Base-by-base conservation (phyloP, 2,797 vertebrate genomes). In the Coranthus polyacanthus region DNA sequence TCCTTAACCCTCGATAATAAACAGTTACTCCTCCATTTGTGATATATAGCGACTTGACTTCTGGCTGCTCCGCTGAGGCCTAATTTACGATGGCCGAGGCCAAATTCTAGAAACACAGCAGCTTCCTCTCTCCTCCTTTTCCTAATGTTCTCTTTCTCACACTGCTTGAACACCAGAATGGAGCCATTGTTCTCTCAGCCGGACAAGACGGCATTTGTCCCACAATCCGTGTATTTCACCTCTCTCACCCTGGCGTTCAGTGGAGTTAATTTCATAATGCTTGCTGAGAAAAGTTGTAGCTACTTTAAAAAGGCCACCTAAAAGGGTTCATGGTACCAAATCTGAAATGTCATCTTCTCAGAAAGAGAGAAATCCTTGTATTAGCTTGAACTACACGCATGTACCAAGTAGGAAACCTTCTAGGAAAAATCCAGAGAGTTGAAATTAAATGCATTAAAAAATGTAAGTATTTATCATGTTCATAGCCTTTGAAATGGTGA, bases 131-230 rank as follows among this genome's bases (percentile, higher is more conserved):
- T 56, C 59, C 47, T 72, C 43, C 52, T 52, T 41, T 45, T 44
- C 18, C 34, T 41, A 5, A 17, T 43, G 39, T 60, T 69, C 62
- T 21, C 21, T 46, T 51, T 72, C 65, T 46, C 39, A 22, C 50
- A 46, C 59, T 11, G 26, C 37, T 72, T 69, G 21, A 34, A 9
- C 12, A 21, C 36, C 3, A 78, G 43, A 86, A 66, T 36, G 68
- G 18, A 76, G 56, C 56, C 62, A 69, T 72, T 83, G 78, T 81
- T 78, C 68, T 49, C 51, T 50, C n/a, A 38, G 51, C 51, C 6
- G 26, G 55, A 80, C 67, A 46, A 55, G 57, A 58, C 4, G 29
- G 18, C 39, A 50, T 81, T 71, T 72, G 26, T 69, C 64, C 49
- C 20, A 2, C 47, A 59, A 51, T 46, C 39, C 3, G 0, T 56